These are phyloP conservation scores for Sminthopsis crassicaudata DNA, from an alignment of 2,113 vertebrate genomes.

Conservation along the genomic window DNA sequence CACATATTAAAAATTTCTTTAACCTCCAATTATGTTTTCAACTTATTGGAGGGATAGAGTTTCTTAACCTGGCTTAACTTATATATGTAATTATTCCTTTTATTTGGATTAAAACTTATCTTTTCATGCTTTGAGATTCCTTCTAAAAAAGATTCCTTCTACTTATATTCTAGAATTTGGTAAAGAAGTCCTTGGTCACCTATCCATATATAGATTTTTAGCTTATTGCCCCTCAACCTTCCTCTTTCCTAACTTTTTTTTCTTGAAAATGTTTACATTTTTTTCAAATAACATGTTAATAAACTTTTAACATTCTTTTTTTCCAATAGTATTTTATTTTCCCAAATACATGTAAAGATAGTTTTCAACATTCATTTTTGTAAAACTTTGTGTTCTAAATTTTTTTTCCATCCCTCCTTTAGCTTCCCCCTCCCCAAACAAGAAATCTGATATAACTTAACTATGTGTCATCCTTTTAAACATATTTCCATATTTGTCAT, in stretches of 20 bases:
- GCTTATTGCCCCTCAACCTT: background rate
- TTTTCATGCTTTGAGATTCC: background rate
- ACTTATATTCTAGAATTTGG: background rate
- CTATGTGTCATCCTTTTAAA: no score
- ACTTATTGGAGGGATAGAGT: background rate
- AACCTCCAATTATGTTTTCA: background rate
- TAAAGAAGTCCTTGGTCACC: background rate
- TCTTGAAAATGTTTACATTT: no score
- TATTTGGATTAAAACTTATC: background rate
- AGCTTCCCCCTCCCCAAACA: no score
- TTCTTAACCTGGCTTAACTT: background rate
- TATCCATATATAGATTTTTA: background rate
- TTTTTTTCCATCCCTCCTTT: no score
- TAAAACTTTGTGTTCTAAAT: no score
- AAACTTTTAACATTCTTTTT: no score
- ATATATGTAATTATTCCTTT: background rate
- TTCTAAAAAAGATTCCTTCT: background rate
- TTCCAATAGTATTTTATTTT: no score
- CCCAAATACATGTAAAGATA: no score
- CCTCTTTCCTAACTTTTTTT: background rate
- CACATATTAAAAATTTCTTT: background rate
- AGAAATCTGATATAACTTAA: no score
- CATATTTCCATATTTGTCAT: no score
- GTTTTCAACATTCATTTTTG: no score
- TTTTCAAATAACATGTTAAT: no score